Conservation (phyloP, 1,140 invertebrate genomes). For the Aphis craccivora region DNA sequence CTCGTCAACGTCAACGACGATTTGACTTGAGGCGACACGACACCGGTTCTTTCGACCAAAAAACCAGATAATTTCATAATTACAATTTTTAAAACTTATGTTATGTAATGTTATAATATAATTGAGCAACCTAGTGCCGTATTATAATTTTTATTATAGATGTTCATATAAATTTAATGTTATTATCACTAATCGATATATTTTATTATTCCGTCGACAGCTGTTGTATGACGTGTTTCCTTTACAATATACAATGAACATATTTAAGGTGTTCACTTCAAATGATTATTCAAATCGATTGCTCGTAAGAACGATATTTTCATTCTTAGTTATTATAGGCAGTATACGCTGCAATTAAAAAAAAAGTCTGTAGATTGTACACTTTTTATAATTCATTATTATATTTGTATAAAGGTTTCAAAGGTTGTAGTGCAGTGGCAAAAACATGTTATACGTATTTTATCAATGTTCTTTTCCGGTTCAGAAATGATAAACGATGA, state of each 20-base stretch:
- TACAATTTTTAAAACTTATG: neutral
- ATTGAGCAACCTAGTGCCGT: neutral
- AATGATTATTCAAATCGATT: neutral
- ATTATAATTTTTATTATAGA: neutral
- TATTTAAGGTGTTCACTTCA: neutral
- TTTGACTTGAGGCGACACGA: neutral
- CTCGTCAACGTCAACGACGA: neutral
- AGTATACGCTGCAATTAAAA: neutral
- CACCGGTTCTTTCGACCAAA: constrained; percentile 13
- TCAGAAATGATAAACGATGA: neutral
- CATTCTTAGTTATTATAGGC: neutral
- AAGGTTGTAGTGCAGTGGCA: neutral
- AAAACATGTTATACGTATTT: neutral
- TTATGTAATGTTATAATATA: neutral
- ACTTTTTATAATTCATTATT: neutral
- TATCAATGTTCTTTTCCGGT: constrained; percentile 20
- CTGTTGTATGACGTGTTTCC: neutral
- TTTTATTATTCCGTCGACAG: neutral
- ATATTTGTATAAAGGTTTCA: neutral
- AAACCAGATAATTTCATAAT: constrained; percentile 4
- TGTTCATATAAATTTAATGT: neutral
- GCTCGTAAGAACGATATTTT: neutral
- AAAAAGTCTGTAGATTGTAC: neutral
- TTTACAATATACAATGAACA: neutral
- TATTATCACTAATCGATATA: neutral